Percentiles rank a stretch among this genome's conserved stretches.
Evolutionary conservation across 1,140 invertebrate genomes (phyloP).

Genomic region (Calycopis cecrops): DNA sequence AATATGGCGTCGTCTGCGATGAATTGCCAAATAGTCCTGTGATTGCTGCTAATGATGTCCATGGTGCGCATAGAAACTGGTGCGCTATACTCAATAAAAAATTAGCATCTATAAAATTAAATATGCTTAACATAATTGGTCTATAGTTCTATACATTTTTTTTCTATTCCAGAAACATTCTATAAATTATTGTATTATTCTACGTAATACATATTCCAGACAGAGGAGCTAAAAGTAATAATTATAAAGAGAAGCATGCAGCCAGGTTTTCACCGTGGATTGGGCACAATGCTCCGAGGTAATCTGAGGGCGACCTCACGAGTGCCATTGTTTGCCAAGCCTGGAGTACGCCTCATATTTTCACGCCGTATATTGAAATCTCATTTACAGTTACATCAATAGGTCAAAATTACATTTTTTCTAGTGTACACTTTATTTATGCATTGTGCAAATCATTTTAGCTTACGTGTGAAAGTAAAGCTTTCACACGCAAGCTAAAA

Average conservation of each 20-base stretch:
- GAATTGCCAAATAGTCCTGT: too few species aligned
- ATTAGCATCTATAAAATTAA: too few species aligned
- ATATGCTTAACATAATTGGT: too few species aligned
- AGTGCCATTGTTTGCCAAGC: slow-evolving; percentile 14
- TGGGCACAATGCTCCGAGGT: slow-evolving; percentile 16
- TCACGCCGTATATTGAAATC: not conserved
- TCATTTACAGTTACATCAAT: slow-evolving; percentile 4
- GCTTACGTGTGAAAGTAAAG: too few species aligned
- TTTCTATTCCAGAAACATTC: too few species aligned
- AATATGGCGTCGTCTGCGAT: too few species aligned
- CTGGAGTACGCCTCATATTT: slow-evolving; percentile 1
- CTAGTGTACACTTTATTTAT: slow-evolving; percentile 10
- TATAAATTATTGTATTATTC: not conserved
- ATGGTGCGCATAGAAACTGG: too few species aligned
- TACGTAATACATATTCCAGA: slow-evolving; percentile 3
- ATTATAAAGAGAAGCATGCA: slow-evolving; percentile 16
- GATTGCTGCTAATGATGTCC: too few species aligned
- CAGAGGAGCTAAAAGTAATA: slow-evolving; percentile 7
- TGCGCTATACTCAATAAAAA: too few species aligned
- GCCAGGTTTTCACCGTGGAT: slow-evolving; percentile 11
- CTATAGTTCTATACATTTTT: too few species aligned
- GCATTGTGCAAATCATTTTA: too few species aligned
- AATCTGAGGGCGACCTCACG: slow-evolving; percentile 19
- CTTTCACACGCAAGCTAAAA: too few species aligned
- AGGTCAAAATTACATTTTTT: slow-evolving; percentile 11